Base-by-base conservation (phyloP, 2,797 vertebrate species). In the Crocodylus rhombifer region DNA sequence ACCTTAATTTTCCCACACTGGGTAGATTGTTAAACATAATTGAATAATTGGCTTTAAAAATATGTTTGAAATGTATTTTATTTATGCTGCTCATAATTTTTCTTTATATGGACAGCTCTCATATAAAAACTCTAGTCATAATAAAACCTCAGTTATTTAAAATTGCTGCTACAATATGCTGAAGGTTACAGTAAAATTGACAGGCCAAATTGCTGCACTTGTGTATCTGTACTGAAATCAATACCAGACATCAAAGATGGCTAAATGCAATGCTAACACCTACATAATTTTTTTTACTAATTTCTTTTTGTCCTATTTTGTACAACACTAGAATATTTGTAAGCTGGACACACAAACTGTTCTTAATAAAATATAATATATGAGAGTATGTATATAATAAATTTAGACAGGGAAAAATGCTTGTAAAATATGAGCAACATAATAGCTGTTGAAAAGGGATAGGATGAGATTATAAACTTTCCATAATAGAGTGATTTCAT, bases 81-180 rank as follows among this genome's bases (percentile, higher is more conserved):
- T 14, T 73, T 51, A 51, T 51, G 51, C 60, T 84, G 61, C 28
- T 84, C 74, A 25, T 42, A 0, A 0, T 14, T 91, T 73, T 73
- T 90, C 61, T 91, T 82, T 17, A 62, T 84, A 61, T 36, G 62
- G 86, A 80, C 77, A 81, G 74, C 87, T 85, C 74, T 95, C 81
- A 21, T 25, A 69, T 21, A 95, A 77, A 88, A 90, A 87, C 91
- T 74, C 90, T 88, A 96, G 79, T 77, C 69, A 67, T 91, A 85
- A 84, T 80, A 90, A 91, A 93, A 91, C 87, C 87, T 2, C 62
- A 91, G 88, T 85, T 92, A 71, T 86, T 92, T 96, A 94, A 94
- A 97, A 91, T 62, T 95, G 95, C 93, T 96, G 96, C 96, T 96
- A 96, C 96, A 95, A 63, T 96, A 86, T 90, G 96, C 94, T 96